Percentiles rank a stretch among this genome's conserved stretches.
Evolutionary conservation across 2,113 vertebrate genomes (phyloP).

Genomic region (Rana temporaria): DNA sequence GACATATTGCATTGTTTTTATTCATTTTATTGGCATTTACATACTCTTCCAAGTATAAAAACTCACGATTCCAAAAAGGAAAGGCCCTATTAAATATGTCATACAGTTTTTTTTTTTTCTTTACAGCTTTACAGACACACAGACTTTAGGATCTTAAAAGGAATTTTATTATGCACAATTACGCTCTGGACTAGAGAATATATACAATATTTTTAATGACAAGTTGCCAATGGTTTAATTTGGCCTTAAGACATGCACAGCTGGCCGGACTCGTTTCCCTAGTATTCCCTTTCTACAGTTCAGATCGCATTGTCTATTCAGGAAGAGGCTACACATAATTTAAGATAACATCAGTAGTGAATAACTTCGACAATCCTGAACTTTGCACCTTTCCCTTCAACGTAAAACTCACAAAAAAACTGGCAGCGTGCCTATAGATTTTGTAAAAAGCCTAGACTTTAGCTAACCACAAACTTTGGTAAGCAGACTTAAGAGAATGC

Average conservation of each 20-base stretch:
- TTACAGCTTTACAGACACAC: neutral
- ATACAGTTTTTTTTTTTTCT: neutral
- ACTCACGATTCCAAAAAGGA: no score
- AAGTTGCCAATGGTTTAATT: conserved; percentile 57
- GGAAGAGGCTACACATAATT: conserved; percentile 33
- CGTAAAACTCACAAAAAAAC: neutral
- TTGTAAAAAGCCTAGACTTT: neutral
- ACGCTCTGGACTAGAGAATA: conserved; percentile 21
- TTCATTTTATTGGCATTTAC: no score
- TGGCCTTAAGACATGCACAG: conserved; percentile 44
- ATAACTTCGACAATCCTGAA: conserved; percentile 52
- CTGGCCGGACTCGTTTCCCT: conserved; percentile 49
- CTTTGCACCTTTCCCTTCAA: conserved; percentile 20
- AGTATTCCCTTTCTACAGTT: conserved; percentile 45
- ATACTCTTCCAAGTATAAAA: no score
- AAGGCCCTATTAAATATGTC: neutral
- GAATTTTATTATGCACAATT: conserved; percentile 44
- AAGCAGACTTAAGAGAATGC: neutral
- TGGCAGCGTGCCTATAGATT: conserved; percentile 1
- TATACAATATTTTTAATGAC: conserved; percentile 46
- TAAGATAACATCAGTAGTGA: conserved; percentile 50
- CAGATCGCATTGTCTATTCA: conserved; percentile 25
- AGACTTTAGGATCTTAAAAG: conserved; percentile 1
- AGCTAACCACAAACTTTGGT: conserved; percentile 2
- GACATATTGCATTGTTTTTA: no score